Conservation (phyloP, 2,797 vertebrate genomes). For the Podarcis lilfordi region DNA sequence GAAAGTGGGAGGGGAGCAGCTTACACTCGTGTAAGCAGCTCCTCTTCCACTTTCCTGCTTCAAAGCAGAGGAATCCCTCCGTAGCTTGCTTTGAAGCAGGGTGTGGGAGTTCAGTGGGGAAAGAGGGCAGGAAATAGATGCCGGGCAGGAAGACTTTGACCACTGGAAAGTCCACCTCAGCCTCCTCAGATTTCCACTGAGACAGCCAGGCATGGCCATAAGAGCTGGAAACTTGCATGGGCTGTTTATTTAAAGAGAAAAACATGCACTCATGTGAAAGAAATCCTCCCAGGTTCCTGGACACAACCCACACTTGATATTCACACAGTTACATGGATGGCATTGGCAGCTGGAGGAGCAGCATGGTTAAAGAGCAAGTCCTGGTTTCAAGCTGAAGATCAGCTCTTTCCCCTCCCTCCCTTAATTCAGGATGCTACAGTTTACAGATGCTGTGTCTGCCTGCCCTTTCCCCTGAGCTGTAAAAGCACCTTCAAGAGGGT, state of each 20-base stretch:
- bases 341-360: neutral
- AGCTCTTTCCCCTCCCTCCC: no score
- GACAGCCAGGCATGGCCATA: neutral
- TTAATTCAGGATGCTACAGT: no score
- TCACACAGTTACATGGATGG: neutral
- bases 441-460: no score
- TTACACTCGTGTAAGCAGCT: no score
- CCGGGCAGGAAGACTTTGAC: neutral
- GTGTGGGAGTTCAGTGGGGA: no score
- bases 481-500: no score
- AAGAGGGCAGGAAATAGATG: neutral
- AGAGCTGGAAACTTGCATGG: neutral
- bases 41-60: no score
- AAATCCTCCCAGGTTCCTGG: neutral
- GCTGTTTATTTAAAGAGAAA: neutral
- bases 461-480: no score
- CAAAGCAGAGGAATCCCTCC: no score
- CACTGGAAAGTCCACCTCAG: neutral
- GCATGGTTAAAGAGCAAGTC: neutral
- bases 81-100: no score
- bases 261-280: neutral
- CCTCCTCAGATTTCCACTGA: neutral
- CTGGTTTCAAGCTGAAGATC: neutral
- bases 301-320: neutral
- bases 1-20: no score